Percentiles rank a stretch among this genome's conserved stretches.
These are phyloP conservation scores for Vanessa cardui DNA, from an alignment of 2,888 invertebrate genomes.

Conservation along the genomic window DNA sequence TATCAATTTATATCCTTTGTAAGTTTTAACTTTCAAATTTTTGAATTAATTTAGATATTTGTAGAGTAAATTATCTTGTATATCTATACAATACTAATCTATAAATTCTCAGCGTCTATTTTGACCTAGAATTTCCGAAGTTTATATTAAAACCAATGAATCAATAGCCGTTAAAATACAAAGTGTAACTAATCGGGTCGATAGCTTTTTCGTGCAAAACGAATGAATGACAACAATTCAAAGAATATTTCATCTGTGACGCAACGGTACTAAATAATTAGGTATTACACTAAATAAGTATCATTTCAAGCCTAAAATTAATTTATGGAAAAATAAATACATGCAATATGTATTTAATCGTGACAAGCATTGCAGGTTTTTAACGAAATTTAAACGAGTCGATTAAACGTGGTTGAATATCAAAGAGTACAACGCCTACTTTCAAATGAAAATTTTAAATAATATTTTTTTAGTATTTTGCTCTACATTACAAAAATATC, in stretches of 20 bases:
- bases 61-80: slow-evolving; percentile 42
- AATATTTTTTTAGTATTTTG: not conserved
- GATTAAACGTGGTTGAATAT: no score
- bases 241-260: not conserved
- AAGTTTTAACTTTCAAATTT: not conserved
- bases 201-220: slow-evolving; percentile 23
- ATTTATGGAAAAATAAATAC: no score
- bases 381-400: no score
- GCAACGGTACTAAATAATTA: not conserved
- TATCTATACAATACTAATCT: slow-evolving; percentile 1
- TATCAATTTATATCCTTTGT: not conserved
- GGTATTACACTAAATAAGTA: no score
- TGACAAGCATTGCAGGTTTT: no score
- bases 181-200: slow-evolving; percentile 21
- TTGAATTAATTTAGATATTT: no score
- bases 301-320: no score
- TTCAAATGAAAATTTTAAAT: no score
- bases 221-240: not conserved
- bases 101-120: slow-evolving; percentile 6
- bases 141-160: slow-evolving; percentile 25
- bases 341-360: no score
- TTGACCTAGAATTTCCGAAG: slow-evolving; percentile 17
- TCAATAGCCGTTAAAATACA: slow-evolving; percentile 30
- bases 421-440: no score
- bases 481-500: no score